Evolutionary conservation across 1,140 invertebrate species (phyloP).

Genomic region (Harpegnathos saltator): DNA sequence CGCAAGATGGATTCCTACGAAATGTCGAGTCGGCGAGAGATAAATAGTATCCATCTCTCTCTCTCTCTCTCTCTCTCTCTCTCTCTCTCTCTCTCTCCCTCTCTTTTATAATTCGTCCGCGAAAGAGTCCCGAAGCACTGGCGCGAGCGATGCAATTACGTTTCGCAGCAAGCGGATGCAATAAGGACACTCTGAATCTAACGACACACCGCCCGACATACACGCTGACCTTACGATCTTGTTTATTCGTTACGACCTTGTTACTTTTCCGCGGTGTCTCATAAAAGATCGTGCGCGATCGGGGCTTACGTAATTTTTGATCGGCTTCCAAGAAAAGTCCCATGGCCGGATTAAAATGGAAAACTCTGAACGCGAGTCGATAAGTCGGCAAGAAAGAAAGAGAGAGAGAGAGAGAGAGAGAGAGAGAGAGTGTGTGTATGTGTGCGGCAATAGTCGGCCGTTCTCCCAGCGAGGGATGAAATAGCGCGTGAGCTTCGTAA

Average conservation of each 20-base stretch:
- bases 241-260: not conserved
- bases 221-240: not conserved
- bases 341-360: not conserved
- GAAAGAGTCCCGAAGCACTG: too few relatives aligned
- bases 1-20: not conserved
- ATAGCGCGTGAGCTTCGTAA: constrained; percentile 21
- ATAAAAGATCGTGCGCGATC: not conserved
- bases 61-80: too few relatives aligned
- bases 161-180: not conserved
- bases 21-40: too few relatives aligned
- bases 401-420: too few relatives aligned
- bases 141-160: too few relatives aligned
- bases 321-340: constrained; percentile 9
- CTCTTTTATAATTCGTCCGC: too few relatives aligned
- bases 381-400: constrained; percentile 12
- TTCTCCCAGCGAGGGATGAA: constrained; percentile 5
- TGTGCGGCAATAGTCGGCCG: too few relatives aligned
- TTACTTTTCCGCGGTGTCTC: not conserved
- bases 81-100: too few relatives aligned
- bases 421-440: too few relatives aligned
- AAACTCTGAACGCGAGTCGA: not conserved
- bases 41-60: too few relatives aligned
- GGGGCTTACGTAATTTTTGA: not conserved
- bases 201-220: not conserved
- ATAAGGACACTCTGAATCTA: not conserved